Conservation (phyloP, 1,140 invertebrate genomes). For the Pristionchus pacificus region DNA sequence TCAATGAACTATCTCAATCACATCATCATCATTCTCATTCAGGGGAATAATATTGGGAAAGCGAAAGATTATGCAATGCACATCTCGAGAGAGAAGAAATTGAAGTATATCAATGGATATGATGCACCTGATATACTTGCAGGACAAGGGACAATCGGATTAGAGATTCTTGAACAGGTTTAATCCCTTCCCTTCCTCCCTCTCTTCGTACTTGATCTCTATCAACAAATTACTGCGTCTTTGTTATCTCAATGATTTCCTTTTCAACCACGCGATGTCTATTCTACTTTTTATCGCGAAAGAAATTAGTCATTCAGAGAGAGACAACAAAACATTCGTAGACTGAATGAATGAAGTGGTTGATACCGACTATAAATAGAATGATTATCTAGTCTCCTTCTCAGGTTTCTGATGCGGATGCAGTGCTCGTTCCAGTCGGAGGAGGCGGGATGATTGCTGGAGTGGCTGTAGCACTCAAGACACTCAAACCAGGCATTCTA, state of each 20-base stretch:
- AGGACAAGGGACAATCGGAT: constrained; percentile 83
- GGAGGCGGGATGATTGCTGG: constrained; percentile 84
- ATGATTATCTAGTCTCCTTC: neutral
- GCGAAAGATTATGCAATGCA: constrained; percentile 74
- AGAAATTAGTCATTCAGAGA: no score
- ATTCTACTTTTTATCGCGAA: no score
- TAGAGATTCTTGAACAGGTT: constrained; percentile 81
- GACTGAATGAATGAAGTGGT: neutral
- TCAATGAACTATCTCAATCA: no score
- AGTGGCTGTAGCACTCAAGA: constrained; percentile 78
- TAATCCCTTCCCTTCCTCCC: constrained; percentile 35
- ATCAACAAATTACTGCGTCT: constrained; percentile 60
- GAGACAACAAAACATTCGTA: neutral
- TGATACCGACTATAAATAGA: neutral
- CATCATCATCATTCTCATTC: no score
- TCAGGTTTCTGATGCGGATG: constrained; percentile 60
- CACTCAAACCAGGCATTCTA: constrained; percentile 71
- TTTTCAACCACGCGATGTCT: no score
- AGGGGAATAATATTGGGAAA: constrained; percentile 38
- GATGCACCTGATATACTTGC: constrained; percentile 88
- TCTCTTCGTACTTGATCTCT: constrained; percentile 70
- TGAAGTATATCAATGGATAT: constrained; percentile 83
- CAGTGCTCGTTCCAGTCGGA: constrained; percentile 73
- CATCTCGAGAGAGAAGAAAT: constrained; percentile 68
- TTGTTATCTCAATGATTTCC: constrained; percentile 2